These are phyloP conservation scores for Syrphus vitripennis DNA, from an alignment of 2,888 invertebrate genomes.

Conservation along the genomic window DNA sequence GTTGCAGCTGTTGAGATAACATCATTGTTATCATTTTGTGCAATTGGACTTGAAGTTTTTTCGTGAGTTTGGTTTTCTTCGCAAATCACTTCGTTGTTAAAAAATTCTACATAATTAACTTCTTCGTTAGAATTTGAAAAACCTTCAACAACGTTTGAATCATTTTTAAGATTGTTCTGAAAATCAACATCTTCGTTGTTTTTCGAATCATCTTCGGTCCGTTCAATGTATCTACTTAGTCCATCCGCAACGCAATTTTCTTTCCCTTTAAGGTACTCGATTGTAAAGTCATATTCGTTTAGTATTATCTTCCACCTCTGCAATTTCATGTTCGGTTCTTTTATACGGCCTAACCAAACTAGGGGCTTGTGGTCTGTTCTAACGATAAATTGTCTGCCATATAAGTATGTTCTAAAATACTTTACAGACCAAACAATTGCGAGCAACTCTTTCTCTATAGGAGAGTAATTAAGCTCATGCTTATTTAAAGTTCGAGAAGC, in stretches of 20 bases:
- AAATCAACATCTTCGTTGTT: not conserved
- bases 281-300: too few relatives aligned
- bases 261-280: too few relatives aligned
- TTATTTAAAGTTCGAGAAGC: not conserved
- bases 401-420: not conserved
- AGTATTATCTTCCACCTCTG: not conserved
- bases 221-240: conserved; percentile 9
- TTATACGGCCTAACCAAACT: too few relatives aligned
- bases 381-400: not conserved
- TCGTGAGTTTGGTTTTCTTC: not conserved
- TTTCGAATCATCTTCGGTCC: not conserved
- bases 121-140: not conserved
- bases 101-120: not conserved
- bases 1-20: conserved; percentile 17
- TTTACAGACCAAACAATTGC: too few relatives aligned
- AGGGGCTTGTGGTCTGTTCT: too few relatives aligned
- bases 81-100: conserved; percentile 6
- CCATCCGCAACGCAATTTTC: not conserved
- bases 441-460: not conserved
- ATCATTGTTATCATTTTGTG: not conserved
- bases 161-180: not conserved
- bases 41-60: not conserved
- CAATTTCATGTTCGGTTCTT: too few relatives aligned
- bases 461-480: not conserved
- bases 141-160: not conserved